Base-by-base conservation (phyloP, 2,797 vertebrate genomes). In the Gallirallus australis region DNA sequence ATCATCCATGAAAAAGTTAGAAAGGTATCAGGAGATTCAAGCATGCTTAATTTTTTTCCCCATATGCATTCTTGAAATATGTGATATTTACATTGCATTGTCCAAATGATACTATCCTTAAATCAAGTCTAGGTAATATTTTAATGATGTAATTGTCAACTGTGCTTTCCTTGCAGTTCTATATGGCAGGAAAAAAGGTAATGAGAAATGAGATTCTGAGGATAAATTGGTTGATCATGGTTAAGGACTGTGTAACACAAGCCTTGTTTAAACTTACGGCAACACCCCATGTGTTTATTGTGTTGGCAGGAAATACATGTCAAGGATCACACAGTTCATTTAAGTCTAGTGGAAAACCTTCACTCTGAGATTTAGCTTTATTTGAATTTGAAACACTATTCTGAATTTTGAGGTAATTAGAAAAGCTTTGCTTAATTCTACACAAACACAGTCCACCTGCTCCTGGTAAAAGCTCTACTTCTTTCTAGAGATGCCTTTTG, bases 131-230 rank as follows among this genome's bases (percentile, higher is more conserved):
- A 72, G 63, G 64, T 73, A 84, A 48, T 68, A 64, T 82, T 86
- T 89, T 59, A 92, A 89, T 77, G 40, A 89, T 48, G 30, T 21
- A 90, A 92, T 71, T 84, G 45, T 82, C 52, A 93, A 42, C 50
- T 33, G 11, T 28, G 39, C 31, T 87, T 70, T 54, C 54, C 30
- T n/a, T 63, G 35, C 56, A 57, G 57, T 57, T 68, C 24, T 57
- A 21, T 54, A 56, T 47, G 35, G 35, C 21, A 48, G 17, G 17
- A 50, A 71, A 73, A 73, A 70, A 86, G n/a, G 80, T 3, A 61
- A 16, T 27, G 27, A 92, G 28, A 86, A 86, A 90, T 21, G 3
- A 86, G 53, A 83, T 90, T 89, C 61, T 76, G 59, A 84, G 70
- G 31, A 93, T 45, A 86, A 94, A 86, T 40, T 61, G 33, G 20